Evolutionary conservation across 2,888 invertebrate genomes (phyloP), one percentile per base, ranked within the genome.

Genomic region (Cataglyphis cursor): DNA sequence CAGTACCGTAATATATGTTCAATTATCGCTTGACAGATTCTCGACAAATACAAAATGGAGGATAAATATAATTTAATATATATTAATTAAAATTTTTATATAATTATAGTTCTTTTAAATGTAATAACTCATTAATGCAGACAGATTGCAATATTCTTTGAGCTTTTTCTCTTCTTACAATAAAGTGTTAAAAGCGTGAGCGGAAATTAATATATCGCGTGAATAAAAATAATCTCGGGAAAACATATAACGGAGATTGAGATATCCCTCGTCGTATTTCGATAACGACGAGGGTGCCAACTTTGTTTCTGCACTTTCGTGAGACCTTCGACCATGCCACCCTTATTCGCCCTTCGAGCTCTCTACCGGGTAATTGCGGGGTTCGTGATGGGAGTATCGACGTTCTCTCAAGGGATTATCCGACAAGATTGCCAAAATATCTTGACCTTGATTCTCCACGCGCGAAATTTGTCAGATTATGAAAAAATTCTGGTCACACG

Each of bases 301-400:
- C 41, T 78, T 78, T 70, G 70, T 70, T 76, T 76, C 38, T 66
- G 38, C 21, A 76, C 41, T 76, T 76, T 59, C 24, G 24, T 41
- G 57, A 35, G 38, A 78, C 41, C 70, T 57, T 57, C 57, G 70
- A 80, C 44, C 57, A 59, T 35, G 44, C 15, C 54, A 44, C 28
- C 31, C 68, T 68, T 57, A 68, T 59, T 59, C 44, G 57, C 70
- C 18, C 78, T 48, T 57, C 18, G 44, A 59, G 6, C 8, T 44
- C 24, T 48, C 21, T 54, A 35, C 3, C 5, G 5, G 15, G 31
- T 72, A 80, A 80, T 70, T 48, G 59, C 51, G 41, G 31, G 6
- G 9, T 68, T 57, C 31, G 44, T 70, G 70, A 70, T 31, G 41
- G 31, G 41, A 41, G 68, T 78, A 59, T 68, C 44, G 78, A 78